Conservation (phyloP, 2,113 vertebrate species). For the Rhinolophus sinicus region DNA sequence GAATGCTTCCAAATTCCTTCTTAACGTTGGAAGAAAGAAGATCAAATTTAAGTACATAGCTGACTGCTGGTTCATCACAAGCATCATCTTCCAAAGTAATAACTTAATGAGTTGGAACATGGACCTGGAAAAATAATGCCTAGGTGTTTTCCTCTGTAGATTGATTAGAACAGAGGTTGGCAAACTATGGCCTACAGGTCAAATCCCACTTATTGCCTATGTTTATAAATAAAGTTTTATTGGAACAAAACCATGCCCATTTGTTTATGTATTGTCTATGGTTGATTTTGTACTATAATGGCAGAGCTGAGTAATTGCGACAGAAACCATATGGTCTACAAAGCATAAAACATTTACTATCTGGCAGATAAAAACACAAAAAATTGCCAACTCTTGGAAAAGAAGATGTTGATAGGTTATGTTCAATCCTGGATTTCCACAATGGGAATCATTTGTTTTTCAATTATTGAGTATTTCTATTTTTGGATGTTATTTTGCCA, state of each 20-base stretch:
- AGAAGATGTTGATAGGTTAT: neutral
- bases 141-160: neutral
- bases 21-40: neutral
- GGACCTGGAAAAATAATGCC: neutral
- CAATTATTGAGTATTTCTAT: neutral
- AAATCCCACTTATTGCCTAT: neutral
- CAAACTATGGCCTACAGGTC: neutral
- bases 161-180: neutral
- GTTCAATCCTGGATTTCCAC: neutral
- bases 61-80: neutral
- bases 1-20: neutral
- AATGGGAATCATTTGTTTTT: constrained; percentile 6
- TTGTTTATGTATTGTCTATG: neutral
- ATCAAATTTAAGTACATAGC: neutral
- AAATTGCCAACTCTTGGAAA: neutral
- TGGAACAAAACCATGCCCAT: neutral
- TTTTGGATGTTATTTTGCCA: neutral
- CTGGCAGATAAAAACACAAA: neutral
- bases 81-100: neutral
- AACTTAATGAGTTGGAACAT: neutral
- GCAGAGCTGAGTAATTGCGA: neutral
- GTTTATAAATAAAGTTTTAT: neutral
- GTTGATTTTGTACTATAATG: neutral
- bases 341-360: neutral
- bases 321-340: neutral